Conservation (phyloP, 2,888 invertebrate species). For the Drosophila barbarae region DNA sequence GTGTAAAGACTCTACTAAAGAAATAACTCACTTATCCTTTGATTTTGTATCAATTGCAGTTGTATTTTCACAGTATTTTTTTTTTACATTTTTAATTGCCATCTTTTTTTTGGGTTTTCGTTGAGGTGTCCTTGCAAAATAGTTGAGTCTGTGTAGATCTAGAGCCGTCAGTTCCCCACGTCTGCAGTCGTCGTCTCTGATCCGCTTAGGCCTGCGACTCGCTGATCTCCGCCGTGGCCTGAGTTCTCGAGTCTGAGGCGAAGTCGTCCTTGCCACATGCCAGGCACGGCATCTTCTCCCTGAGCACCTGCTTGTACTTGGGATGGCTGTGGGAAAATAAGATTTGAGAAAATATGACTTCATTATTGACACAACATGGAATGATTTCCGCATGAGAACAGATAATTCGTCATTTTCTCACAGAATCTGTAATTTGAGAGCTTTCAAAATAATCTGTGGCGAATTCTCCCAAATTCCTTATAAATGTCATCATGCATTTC, state of each 20-base stretch:
- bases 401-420: conserved; percentile 2
- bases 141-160: conserved; percentile 39
- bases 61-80: conserved; percentile 42
- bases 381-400: background rate
- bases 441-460: background rate
- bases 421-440: conserved; percentile 11
- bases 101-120: conserved; percentile 57
- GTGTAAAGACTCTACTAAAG: background rate
- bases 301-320: conserved; percentile 83
- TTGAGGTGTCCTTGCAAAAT: conserved; percentile 46
- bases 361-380: background rate
- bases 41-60: conserved; percentile 77
- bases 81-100: conserved; percentile 54
- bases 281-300: conserved; percentile 83
- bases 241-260: conserved; percentile 70
- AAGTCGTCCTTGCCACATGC: conserved; percentile 79
- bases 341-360: background rate
- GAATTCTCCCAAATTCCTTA: conserved; percentile 2
- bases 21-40: conserved; percentile 22
- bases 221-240: conserved; percentile 76
- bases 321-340: conserved; percentile 81
- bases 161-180: conserved; percentile 58
- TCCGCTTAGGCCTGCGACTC: conserved; percentile 73
- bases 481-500: conserved; percentile 7
- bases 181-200: conserved; percentile 66